Evolutionary conservation across 2,797 vertebrate species (phyloP).

Genomic region (Platyrinchus mystaceus): DNA sequence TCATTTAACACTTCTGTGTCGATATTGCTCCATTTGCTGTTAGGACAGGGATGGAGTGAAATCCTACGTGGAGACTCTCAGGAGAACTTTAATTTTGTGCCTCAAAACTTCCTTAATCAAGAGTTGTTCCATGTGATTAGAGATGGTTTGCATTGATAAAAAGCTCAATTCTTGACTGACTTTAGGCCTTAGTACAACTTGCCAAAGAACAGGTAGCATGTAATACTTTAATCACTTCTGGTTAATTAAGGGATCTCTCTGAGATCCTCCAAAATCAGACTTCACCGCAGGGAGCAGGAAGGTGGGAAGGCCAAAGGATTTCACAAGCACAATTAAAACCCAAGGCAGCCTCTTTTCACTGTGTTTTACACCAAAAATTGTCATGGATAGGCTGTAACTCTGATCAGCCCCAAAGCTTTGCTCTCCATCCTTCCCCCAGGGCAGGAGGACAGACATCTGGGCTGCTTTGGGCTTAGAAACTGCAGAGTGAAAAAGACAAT

Average conservation of each 20-base stretch:
- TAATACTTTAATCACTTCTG: not conserved
- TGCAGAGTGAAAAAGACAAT: not conserved
- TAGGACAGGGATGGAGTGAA: not conserved
- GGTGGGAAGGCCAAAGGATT: not conserved
- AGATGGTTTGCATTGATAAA: not conserved
- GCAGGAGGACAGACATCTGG: too few species aligned
- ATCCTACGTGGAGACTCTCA: not conserved
- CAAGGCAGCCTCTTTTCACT: not conserved
- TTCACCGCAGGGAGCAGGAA: not conserved
- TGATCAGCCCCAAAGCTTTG: not conserved
- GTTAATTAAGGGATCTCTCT: not conserved
- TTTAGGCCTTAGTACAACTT: not conserved
- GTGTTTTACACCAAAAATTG: rapidly evolving
- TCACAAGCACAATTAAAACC: not conserved
- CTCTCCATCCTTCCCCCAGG: not conserved
- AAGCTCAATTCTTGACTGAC: not conserved
- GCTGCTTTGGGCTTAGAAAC: not conserved
- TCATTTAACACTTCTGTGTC: not conserved
- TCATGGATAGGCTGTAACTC: not conserved
- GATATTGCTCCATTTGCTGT: not conserved
- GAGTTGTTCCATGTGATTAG: not conserved
- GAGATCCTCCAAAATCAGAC: not conserved
- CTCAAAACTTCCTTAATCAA: not conserved
- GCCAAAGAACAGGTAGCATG: not conserved
- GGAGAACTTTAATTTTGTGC: not conserved